Base-by-base conservation (phyloP, 1,140 invertebrate species). In the Temnothorax longispinosus region DNA sequence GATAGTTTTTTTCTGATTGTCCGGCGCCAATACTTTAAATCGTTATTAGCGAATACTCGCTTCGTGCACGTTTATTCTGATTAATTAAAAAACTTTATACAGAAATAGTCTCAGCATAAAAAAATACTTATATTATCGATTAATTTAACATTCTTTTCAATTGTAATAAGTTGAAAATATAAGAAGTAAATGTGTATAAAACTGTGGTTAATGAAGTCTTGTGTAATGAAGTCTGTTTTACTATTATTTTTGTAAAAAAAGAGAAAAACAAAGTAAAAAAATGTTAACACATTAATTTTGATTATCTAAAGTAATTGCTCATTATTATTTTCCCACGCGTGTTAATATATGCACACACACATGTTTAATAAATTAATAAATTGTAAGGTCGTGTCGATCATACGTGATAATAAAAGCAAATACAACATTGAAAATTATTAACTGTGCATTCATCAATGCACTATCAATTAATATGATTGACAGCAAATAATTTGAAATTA, bases 1-100 rank as follows among this genome's bases (percentile, higher is more conserved):
- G 21, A 77, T 47, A 77, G 15, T 15, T 62, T 62, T 64, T 77
- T 77, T 64, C 27, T 44, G 15, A 35, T 44, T 77, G 41, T 77
- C 47, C 35, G 21, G 8, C 1, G 18, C 21, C 38, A 27, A 54
- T 41, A 54, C 41, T 64, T 77, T 77, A 77, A 77, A 32, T 64
- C 1, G n/a, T 77, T 47, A 64, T 77, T 77, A 62, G 56, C 38
- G 56, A 77, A 10, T 62, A 15, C 38, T 77, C 13, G n/a, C 2
- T 2, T 77, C 41, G 13, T 41, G 15, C 41, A 32, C 5, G 64
- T 47, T 77, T 27, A 77, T 44, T 41, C 21, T 2, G 38, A 47
- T 4, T 77, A 44, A 77, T 44, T 44, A 77, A 77, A 32, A n/a
- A 3, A 0, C 1, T 62, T 77, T 32, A 21, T 32, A 62, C 35